These are phyloP conservation scores for Silurus meridionalis DNA, from an alignment of 2,113 vertebrate genomes.

Conservation along the genomic window DNA sequence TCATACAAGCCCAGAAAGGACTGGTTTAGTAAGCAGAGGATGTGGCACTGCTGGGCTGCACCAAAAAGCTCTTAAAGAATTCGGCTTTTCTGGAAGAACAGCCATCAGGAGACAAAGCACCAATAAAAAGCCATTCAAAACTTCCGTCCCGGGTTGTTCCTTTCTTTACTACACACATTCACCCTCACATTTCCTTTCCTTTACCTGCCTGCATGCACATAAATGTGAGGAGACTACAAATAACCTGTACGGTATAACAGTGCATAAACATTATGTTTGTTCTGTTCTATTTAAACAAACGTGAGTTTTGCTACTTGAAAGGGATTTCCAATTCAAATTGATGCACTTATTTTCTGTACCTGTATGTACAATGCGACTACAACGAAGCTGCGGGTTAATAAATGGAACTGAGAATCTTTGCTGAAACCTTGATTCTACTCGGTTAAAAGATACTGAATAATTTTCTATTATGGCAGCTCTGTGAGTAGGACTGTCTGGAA, in stretches of 20 bases:
- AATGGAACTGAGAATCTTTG: background rate
- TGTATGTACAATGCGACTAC: background rate
- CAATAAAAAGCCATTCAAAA: conserved; percentile 10
- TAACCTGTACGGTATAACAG: background rate
- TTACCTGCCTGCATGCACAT: conserved; percentile 13
- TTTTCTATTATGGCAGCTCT: background rate
- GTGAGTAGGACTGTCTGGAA: background rate
- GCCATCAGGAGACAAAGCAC: conserved; percentile 8
- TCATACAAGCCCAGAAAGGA: background rate
- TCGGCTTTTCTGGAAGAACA: conserved; percentile 35
- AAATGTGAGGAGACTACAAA: conserved; percentile 14
- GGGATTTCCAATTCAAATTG: background rate
- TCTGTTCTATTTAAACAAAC: background rate
- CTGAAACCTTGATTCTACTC: background rate
- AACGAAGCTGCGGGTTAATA: background rate
- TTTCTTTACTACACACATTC: conserved; percentile 13
- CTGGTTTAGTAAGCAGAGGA: conserved; percentile 48
- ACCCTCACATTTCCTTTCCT: background rate
- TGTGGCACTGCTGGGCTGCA: conserved; percentile 32
- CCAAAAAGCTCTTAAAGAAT: conserved; percentile 45
- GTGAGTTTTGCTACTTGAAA: background rate
- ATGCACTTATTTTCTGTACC: background rate
- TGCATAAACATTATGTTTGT: background rate
- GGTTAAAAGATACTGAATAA: background rate
- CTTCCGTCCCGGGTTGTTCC: conserved; percentile 34